A percentile compares a stretch with the other conserved stretches of the same genome.
These are phyloP conservation scores for Drosophila greeni DNA, from an alignment of 2,888 invertebrate genomes.

Conservation along the genomic window DNA sequence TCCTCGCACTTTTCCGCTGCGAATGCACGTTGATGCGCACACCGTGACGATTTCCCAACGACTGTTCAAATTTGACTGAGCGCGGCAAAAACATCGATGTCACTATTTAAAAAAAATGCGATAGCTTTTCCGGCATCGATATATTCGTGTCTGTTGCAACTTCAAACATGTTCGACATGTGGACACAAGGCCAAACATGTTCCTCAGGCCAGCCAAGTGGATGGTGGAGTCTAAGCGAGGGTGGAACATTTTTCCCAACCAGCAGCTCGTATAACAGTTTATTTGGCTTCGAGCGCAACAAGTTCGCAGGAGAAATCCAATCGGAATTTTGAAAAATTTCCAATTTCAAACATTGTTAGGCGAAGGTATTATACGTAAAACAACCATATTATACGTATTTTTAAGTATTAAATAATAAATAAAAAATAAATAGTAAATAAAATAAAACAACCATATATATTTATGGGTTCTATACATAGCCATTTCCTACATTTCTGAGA, in stretches of 20 bases:
- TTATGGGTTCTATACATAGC: too few species aligned
- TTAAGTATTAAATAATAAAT: too few species aligned
- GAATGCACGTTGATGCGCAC: conserved; percentile 67
- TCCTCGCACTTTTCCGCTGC: conserved; percentile 57
- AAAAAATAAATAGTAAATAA: too few species aligned
- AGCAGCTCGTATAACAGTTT: conserved; percentile 1
- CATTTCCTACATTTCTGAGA: too few species aligned
- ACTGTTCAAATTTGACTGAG: conserved; percentile 58
- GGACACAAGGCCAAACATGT: neutral
- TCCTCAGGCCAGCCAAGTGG: neutral
- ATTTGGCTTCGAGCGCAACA: too few species aligned
- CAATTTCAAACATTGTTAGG: too few species aligned
- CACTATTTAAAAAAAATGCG: neutral
- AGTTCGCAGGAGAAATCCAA: too few species aligned
- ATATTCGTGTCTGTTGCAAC: conserved; percentile 6
- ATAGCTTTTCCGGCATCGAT: conserved; percentile 7
- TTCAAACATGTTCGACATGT: neutral
- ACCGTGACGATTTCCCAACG: conserved; percentile 77
- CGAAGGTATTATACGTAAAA: too few species aligned
- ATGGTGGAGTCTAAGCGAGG: neutral
- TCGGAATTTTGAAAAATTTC: too few species aligned
- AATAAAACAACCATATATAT: too few species aligned
- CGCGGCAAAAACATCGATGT: conserved; percentile 6
- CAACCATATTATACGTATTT: too few species aligned
- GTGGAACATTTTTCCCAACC: neutral